phyloP scores from a whole-genome alignment of 2,113 vertebrate genomes.

The Chloebia gouldiae region DNA sequence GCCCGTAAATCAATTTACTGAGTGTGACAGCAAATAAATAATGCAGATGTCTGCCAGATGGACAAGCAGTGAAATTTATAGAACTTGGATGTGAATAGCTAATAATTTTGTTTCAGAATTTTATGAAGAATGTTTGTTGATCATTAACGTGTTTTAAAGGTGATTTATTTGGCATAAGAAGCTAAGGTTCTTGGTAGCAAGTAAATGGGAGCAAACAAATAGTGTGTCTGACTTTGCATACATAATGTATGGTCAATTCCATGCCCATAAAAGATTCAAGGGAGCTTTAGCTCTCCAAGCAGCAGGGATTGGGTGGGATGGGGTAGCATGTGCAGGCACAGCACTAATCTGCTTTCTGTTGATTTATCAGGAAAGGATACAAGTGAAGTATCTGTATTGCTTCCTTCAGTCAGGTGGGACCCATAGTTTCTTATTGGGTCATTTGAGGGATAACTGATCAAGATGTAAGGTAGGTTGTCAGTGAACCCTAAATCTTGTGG shows the following conservation, averaged over 20 bases:
- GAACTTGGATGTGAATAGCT: background rate
- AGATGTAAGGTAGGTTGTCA: background rate
- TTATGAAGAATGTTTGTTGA: background rate
- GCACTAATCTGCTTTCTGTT: background rate
- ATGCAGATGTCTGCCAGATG: background rate
- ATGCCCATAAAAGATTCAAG: background rate
- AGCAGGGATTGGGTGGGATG: background rate
- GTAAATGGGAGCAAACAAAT: background rate
- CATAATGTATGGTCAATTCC: background rate
- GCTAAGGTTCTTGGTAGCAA: background rate
- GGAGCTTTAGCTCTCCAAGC: background rate
- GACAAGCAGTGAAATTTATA: background rate
- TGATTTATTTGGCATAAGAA: background rate
- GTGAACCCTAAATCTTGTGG: background rate
- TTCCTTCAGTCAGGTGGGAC: background rate
- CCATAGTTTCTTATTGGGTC: background rate
- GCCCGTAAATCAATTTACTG: slow-evolving; percentile 8
- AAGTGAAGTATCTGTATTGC: background rate
- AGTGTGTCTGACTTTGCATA: background rate
- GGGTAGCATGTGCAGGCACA: background rate
- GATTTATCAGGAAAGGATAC: background rate
- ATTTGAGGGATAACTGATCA: background rate
- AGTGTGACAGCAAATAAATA: slow-evolving; percentile 24
- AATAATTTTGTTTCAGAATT: background rate
- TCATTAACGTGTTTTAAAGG: background rate